Evolutionary conservation across 2,888 invertebrate species (phyloP).

Genomic region (Drosophila merina): DNA sequence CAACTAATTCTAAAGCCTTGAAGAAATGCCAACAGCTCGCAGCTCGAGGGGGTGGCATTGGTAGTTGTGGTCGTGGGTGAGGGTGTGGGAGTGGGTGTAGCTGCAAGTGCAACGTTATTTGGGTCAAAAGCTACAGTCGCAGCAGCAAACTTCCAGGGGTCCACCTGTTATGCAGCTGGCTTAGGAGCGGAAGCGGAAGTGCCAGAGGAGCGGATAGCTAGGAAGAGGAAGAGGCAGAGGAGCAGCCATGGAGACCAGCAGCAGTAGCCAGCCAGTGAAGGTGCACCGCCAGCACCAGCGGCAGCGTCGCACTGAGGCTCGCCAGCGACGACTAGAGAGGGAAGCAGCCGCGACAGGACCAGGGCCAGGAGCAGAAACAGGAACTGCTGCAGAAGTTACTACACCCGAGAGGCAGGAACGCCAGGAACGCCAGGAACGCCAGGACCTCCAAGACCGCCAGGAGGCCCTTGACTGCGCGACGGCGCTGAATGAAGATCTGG

Average conservation of each 20-base stretch:
- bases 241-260: conserved; percentile 80
- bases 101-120: conserved; percentile 62
- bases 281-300: conserved; percentile 84
- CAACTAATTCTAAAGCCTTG: conserved; percentile 27
- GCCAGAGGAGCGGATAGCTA: neutral
- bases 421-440: conserved; percentile 6
- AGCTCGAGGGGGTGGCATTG: conserved; percentile 27
- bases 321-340: conserved; percentile 80
- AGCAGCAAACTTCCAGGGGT: conserved; percentile 42
- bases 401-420: conserved; percentile 25
- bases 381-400: conserved; percentile 16
- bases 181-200: conserved; percentile 28
- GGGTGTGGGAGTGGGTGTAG: conserved; percentile 45
- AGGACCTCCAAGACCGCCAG: conserved; percentile 55
- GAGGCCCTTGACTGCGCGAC: conserved; percentile 54
- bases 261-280: conserved; percentile 72
- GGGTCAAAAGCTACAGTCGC: conserved; percentile 73
- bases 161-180: conserved; percentile 76
- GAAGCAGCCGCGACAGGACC: conserved; percentile 68
- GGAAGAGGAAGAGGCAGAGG: neutral
- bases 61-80: conserved; percentile 4
- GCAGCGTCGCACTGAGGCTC: conserved; percentile 81
- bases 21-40: conserved; percentile 49
- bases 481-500: conserved; percentile 50
- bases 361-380: conserved; percentile 23